Evolutionary conservation across 1,140 invertebrate genomes (phyloP).

Genomic region (Trachymyrmex septentrionalis): DNA sequence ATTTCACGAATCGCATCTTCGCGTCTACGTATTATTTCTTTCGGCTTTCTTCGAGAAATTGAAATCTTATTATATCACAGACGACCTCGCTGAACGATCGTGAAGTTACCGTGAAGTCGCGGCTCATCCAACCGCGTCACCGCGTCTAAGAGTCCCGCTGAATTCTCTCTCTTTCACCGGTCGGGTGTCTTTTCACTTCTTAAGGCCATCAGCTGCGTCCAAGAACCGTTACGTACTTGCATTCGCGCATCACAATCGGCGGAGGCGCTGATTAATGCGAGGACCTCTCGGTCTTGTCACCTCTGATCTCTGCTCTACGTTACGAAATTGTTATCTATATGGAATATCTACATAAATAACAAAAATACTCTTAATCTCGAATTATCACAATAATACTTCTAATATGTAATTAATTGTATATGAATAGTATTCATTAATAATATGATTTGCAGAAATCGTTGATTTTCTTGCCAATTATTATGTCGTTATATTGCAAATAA

Average conservation of each 20-base stretch:
- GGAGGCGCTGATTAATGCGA: constrained; percentile 55
- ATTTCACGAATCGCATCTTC: background rate
- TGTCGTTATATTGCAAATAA: background rate
- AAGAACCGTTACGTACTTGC: constrained; percentile 60
- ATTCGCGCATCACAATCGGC: constrained; percentile 9
- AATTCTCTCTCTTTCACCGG: constrained; percentile 47
- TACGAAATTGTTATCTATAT: background rate
- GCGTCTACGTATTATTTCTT: background rate
- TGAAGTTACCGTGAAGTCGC: constrained; percentile 50
- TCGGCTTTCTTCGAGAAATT: constrained; percentile 21
- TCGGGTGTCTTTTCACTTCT: constrained; percentile 61
- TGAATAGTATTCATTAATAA: background rate
- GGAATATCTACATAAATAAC: too few relatives aligned
- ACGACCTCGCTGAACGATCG: constrained; percentile 43
- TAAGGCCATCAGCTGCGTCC: constrained; percentile 55
- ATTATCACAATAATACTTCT: background rate
- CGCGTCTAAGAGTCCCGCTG: constrained; percentile 28
- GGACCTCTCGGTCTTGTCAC: constrained; percentile 46
- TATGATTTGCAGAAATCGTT: background rate
- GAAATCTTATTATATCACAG: constrained; percentile 36
- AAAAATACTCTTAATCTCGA: background rate
- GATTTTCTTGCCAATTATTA: background rate
- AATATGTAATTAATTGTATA: background rate
- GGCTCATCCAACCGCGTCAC: constrained; percentile 47
- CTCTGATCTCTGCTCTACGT: background rate